Percentiles rank a stretch among this genome's conserved stretches.
Evolutionary conservation across 2,888 invertebrate genomes (phyloP).

Genomic region (Hoplodrina ambigua): DNA sequence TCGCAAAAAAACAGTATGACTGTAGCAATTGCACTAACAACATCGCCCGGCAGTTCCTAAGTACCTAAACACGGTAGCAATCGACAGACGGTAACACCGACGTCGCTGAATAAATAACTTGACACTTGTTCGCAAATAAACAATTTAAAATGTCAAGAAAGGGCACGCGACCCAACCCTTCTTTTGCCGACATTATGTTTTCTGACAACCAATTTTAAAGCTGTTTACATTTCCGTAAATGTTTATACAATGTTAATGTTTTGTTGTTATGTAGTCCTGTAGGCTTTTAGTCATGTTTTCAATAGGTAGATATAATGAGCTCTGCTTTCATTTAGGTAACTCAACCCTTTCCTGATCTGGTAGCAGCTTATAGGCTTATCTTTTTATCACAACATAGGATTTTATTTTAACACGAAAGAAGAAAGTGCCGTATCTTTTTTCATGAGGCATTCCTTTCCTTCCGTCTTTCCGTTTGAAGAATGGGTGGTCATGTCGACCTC

Average conservation of each 20-base stretch:
- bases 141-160: conserved; percentile 90
- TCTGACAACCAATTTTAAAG: conserved; percentile 86
- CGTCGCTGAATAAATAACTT: conserved; percentile 87
- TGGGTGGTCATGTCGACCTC: no score
- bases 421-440: no score
- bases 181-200: conserved; percentile 84
- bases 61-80: conserved; percentile 11
- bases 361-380: no score
- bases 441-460: no score
- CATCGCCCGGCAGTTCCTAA: not conserved
- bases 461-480: no score
- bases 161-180: conserved; percentile 85
- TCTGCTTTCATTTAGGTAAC: no score
- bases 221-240: conserved; percentile 75
- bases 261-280: conserved; percentile 16
- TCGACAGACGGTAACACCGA: conserved; percentile 53
- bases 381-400: no score
- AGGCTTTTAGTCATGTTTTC: conserved; percentile 13
- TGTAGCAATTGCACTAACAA: conserved; percentile 6
- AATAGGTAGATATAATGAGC: no score
- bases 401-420: no score
- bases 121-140: conserved; percentile 90
- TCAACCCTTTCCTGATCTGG: no score
- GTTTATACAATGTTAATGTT: conserved; percentile 67
- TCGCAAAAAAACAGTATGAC: conserved; percentile 26